Base-by-base conservation (phyloP, 2,888 invertebrate species). In the Eudasyphora cyanicolor region DNA sequence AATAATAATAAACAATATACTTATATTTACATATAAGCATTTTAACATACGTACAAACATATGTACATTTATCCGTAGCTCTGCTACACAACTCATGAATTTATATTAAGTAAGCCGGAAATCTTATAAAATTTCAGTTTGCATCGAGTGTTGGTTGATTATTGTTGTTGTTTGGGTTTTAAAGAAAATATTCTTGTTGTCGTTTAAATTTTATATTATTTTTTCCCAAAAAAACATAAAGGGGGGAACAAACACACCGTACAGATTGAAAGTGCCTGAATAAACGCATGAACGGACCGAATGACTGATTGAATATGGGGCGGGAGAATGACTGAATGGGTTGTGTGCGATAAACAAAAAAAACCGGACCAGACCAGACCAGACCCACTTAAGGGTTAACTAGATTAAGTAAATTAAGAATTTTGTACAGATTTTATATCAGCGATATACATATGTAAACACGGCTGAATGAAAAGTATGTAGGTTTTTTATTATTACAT, bases 41-140 rank as follows among this genome's bases (percentile, higher is more conserved):
- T n/a, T n/a, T n/a, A n/a, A n/a, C n/a, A n/a, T n/a, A n/a, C n/a
- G n/a, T n/a, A n/a, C n/a, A n/a, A n/a, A n/a, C n/a, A n/a, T n/a
- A n/a, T n/a, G n/a, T n/a, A n/a, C n/a, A n/a, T n/a, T n/a, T n/a
- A n/a, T n/a, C n/a, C n/a, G n/a, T n/a, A n/a, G n/a, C n/a, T n/a
- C n/a, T n/a, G n/a, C n/a, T n/a, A n/a, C n/a, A n/a, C n/a, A n/a
- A n/a, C n/a, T n/a, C n/a, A n/a, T n/a, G n/a, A n/a, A n/a, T n/a
- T 57, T 57, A 24, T 57, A 27, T 71, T 57, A 24, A 60, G 21
- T 57, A 75, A 75, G 74, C 70, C 82, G 82, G 82, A 82, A 82
- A 82, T 82, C 82, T 79, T 79, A 60, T 2, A 51, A 75, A 21
- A 70, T 77, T 51, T 64, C 57, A 27, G 57, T 64, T 32, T 64